phyloP scores from a whole-genome alignment of 2,888 invertebrate genomes.

The Lacanobia oleracea region DNA sequence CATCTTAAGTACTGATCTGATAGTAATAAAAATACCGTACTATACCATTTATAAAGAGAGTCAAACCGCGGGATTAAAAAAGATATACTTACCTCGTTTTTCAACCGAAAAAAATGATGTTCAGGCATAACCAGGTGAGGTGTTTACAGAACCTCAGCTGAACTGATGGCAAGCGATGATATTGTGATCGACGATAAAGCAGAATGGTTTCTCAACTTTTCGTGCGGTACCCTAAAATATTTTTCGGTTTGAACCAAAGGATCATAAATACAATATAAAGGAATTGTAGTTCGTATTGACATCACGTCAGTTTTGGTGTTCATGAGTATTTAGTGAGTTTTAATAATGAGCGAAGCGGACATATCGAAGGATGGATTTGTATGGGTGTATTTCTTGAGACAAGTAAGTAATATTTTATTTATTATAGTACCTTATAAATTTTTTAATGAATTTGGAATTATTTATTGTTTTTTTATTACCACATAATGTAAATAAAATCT shows the following conservation, averaged over 20 bases:
- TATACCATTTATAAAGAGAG: too few species aligned
- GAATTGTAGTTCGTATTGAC: not conserved
- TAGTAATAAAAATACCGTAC: too few species aligned
- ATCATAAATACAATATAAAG: not conserved
- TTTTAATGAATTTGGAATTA: too few species aligned
- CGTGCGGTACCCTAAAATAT: constrained; percentile 26
- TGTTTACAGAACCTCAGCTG: too few species aligned
- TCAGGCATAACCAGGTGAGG: too few species aligned
- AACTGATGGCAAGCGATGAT: too few species aligned
- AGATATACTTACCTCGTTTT: too few species aligned
- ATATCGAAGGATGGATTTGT: not conserved
- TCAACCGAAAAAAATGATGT: too few species aligned
- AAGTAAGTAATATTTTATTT: constrained; percentile 14
- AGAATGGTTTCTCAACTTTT: not conserved
- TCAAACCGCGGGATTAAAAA: too few species aligned
- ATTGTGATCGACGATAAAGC: not conserved
- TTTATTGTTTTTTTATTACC: too few species aligned
- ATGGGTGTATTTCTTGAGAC: constrained; percentile 44
- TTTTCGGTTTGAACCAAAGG: not conserved
- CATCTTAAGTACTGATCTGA: too few species aligned
- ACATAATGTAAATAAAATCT: too few species aligned
- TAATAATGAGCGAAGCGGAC: constrained; percentile 23
- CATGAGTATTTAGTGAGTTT: not conserved
- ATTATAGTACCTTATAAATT: not conserved
- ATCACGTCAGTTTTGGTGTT: not conserved